Conservation (phyloP, 2,113 vertebrate species). For the Pelecanoides urinatrix region DNA sequence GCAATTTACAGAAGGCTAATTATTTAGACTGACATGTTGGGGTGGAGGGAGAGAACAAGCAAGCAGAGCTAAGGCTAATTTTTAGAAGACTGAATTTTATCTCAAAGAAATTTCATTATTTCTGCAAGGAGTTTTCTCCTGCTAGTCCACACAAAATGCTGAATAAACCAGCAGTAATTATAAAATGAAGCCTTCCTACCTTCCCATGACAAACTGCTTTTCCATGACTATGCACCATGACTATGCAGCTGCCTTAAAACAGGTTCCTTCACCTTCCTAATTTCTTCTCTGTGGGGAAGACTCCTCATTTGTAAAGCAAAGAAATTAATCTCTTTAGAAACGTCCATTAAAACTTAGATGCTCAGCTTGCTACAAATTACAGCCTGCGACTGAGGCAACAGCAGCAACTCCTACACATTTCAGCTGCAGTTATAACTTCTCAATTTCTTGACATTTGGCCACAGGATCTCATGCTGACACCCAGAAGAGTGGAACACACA, state of each 20-base stretch:
- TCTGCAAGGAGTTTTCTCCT: not conserved
- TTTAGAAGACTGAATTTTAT: not conserved
- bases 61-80: not conserved
- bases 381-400: not conserved
- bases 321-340: not conserved
- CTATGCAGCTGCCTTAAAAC: not conserved
- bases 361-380: not conserved
- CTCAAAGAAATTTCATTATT: slow-evolving; percentile 13
- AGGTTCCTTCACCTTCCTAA: not conserved
- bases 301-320: not conserved
- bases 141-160: not conserved
- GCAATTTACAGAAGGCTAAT: not conserved
- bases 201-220: not conserved
- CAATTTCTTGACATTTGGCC: slow-evolving; percentile 14
- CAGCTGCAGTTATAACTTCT: not conserved
- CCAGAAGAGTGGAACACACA: not conserved
- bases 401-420: not conserved
- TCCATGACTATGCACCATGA: not conserved
- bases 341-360: not conserved
- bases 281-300: not conserved
- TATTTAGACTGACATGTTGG: not conserved
- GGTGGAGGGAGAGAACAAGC: not conserved
- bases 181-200: not conserved
- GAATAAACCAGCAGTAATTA: not conserved
- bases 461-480: not conserved